These are phyloP conservation scores for Lissocephala sabroskyi DNA, from an alignment of 2,888 invertebrate genomes.

Conservation along the genomic window DNA sequence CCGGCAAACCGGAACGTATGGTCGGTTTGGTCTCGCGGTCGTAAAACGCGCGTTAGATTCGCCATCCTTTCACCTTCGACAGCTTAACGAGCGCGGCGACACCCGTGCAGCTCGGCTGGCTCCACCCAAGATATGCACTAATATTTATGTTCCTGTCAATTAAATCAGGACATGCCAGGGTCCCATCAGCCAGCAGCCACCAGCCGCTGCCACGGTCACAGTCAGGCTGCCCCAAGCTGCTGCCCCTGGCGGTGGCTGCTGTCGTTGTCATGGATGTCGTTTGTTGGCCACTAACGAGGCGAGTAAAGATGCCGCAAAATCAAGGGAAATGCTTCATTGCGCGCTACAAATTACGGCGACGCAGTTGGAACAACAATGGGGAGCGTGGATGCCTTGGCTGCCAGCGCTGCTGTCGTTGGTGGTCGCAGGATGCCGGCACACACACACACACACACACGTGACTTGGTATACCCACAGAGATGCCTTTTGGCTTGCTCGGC, in stretches of 20 bases:
- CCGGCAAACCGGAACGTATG: background rate
- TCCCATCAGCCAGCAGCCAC: background rate
- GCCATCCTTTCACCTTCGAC: too few species aligned
- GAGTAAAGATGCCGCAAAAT: constrained; percentile 67
- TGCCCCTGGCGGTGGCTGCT: too few species aligned
- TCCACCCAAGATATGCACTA: constrained; percentile 62
- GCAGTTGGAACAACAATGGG: constrained; percentile 64
- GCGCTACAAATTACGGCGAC: constrained; percentile 64
- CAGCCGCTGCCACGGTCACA: constrained; percentile 14
- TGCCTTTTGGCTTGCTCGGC: constrained; percentile 3
- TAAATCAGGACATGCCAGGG: constrained; percentile 68
- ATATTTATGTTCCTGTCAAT: constrained; percentile 72
- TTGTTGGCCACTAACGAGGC: constrained; percentile 67
- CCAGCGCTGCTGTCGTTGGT: constrained; percentile 55
- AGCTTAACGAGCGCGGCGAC: constrained; percentile 57
- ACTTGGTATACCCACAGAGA: background rate
- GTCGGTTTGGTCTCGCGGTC: constrained; percentile 30
- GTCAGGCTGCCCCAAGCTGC: background rate
- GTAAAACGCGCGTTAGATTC: constrained; percentile 56
- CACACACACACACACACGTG: constrained; percentile 29
- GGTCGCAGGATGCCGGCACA: constrained; percentile 59
- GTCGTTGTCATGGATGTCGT: constrained; percentile 63
- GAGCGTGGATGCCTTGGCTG: constrained; percentile 21
- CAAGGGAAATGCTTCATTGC: constrained; percentile 69
- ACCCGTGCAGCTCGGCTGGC: constrained; percentile 7